Evolutionary conservation across 2,797 vertebrate genomes (phyloP).

Genomic region (Knipowitschia caucasica): DNA sequence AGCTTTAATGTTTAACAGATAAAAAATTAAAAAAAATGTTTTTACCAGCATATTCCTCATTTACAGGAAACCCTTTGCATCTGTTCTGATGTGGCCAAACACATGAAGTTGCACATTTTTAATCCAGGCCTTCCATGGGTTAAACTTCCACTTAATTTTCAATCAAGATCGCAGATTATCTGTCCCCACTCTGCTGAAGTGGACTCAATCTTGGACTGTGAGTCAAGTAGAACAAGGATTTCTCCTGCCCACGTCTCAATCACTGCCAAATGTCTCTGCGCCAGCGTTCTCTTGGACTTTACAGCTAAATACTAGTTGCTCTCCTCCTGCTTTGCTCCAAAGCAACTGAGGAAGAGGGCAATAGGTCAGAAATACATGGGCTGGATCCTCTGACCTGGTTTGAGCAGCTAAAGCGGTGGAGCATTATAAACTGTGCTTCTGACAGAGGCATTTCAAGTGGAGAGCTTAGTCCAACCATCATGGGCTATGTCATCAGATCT

Average conservation of each 20-base stretch:
- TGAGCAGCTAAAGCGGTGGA: conserved; percentile 6
- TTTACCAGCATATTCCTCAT: too few relatives aligned
- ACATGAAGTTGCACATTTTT: conserved; percentile 24
- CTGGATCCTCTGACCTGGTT: conserved; percentile 38
- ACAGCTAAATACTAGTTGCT: conserved; percentile 27
- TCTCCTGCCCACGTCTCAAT: conserved; percentile 73
- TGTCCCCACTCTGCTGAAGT: conserved; percentile 67
- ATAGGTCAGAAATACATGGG: conserved; percentile 44
- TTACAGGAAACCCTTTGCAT: too few relatives aligned
- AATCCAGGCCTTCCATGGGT: conserved; percentile 65
- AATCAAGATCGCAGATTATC: conserved; percentile 75
- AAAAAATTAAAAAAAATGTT: too few relatives aligned
- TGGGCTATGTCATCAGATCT: conserved; percentile 37
- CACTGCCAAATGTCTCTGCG: conserved; percentile 65
- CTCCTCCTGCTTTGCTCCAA: conserved; percentile 34
- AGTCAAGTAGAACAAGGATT: conserved; percentile 73
- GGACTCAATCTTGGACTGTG: conserved; percentile 73
- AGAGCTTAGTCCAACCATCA: conserved; percentile 35
- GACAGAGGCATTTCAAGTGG: conserved; percentile 45
- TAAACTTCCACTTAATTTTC: conserved; percentile 75
- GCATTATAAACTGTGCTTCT: conserved; percentile 12
- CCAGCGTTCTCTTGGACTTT: conserved; percentile 54
- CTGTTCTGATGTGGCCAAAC: conserved; percentile 2
- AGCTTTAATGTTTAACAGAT: too few relatives aligned
- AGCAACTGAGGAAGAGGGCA: conserved; percentile 45